Evolutionary conservation across 1,140 invertebrate species (phyloP).

Genomic region (Piezodorus guildinii): DNA sequence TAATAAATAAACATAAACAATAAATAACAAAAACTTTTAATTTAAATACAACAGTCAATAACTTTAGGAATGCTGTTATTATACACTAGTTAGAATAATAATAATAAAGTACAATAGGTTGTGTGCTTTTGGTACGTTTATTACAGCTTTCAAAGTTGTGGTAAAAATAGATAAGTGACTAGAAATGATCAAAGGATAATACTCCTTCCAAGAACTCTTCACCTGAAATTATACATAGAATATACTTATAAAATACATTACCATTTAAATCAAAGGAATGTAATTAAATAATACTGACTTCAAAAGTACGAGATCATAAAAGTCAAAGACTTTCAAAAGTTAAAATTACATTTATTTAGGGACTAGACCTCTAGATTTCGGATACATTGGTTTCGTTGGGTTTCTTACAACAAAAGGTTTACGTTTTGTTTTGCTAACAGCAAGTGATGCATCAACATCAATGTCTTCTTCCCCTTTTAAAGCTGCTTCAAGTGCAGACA

Average conservation of each 20-base stretch:
- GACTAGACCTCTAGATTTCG: constrained; percentile 45
- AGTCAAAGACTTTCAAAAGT: constrained; percentile 1
- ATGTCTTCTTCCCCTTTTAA: constrained; percentile 59
- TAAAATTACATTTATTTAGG: constrained; percentile 39
- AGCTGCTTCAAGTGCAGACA: constrained; percentile 61
- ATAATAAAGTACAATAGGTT: not conserved
- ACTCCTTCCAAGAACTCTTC: not conserved
- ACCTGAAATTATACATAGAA: not conserved
- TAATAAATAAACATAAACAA: too few species aligned
- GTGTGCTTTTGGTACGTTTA: not conserved
- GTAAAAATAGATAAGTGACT: not conserved
- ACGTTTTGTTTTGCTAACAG: constrained; percentile 5
- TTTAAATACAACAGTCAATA: not conserved
- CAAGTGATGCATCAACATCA: constrained; percentile 49
- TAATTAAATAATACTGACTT: constrained; percentile 11
- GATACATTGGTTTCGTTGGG: constrained; percentile 34
- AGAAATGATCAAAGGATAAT: constrained; percentile 3
- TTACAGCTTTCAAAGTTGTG: not conserved
- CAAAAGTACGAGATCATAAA: constrained; percentile 8
- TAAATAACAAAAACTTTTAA: too few species aligned
- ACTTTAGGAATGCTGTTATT: constrained; percentile 5
- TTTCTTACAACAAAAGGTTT: not conserved
- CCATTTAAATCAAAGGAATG: constrained; percentile 7
- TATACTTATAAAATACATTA: not conserved
- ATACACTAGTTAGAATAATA: not conserved